A percentile compares a stretch with the other conserved stretches of the same genome.
phyloP scores from a whole-genome alignment of 1,140 invertebrate genomes.

The Halyomorpha halys region DNA sequence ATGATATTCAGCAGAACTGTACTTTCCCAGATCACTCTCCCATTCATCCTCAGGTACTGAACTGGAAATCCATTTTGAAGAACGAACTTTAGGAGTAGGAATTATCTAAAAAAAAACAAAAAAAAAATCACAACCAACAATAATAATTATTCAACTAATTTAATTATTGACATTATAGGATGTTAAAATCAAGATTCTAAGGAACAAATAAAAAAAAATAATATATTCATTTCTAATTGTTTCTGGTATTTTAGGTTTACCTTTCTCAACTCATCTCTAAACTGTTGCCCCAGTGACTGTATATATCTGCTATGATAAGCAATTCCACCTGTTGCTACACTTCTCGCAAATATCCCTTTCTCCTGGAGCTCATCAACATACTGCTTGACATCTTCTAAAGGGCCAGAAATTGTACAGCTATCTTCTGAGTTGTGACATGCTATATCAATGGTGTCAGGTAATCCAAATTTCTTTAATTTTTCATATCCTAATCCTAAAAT shows the following conservation, averaged over 20 bases:
- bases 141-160: too few species aligned
- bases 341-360: constrained; percentile 65
- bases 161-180: too few species aligned
- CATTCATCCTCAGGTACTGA: constrained; percentile 45
- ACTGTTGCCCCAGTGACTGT: constrained; percentile 44
- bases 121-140: too few species aligned
- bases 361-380: constrained; percentile 41
- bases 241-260: too few species aligned
- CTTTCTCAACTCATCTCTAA: too few species aligned
- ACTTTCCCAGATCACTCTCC: constrained; percentile 38
- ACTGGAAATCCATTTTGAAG: constrained; percentile 49
- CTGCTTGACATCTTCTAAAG: constrained; percentile 40
- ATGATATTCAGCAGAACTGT: constrained; percentile 52
- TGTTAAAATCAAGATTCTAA: too few species aligned
- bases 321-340: constrained; percentile 56
- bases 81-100: constrained; percentile 40
- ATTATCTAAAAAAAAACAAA: constrained; percentile 41
- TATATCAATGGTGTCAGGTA: constrained; percentile 52
- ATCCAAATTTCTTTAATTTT: constrained; percentile 42
- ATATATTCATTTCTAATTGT: too few species aligned
- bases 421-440: constrained; percentile 61
- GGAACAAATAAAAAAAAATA: too few species aligned
- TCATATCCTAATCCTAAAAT: constrained; percentile 36
- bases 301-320: constrained; percentile 74
- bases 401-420: constrained; percentile 60